Conservation (phyloP, 2,888 invertebrate species). For the Balanococcus diminutus region DNA sequence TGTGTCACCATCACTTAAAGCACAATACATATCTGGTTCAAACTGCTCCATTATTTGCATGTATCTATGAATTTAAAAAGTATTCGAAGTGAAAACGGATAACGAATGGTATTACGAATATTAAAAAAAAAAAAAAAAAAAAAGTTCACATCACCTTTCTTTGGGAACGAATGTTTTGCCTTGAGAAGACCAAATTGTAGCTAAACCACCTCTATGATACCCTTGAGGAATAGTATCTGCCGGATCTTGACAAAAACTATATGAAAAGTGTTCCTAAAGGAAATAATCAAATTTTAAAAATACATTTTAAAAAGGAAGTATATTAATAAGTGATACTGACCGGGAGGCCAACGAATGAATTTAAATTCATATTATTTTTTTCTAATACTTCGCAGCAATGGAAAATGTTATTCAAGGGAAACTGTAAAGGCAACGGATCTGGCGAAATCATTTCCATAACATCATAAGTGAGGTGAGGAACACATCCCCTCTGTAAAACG, state of each 20-base stretch:
- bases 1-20: constrained; percentile 79
- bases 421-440: constrained; percentile 70
- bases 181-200: constrained; percentile 79
- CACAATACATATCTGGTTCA: constrained; percentile 81
- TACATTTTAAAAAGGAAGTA: not conserved
- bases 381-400: constrained; percentile 71
- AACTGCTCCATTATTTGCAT: constrained; percentile 79
- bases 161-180: constrained; percentile 74
- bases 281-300: not conserved
- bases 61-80: constrained; percentile 65
- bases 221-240: constrained; percentile 71
- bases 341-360: constrained; percentile 72
- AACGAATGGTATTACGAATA: not conserved
- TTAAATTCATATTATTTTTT: constrained; percentile 70
- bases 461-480: constrained; percentile 81
- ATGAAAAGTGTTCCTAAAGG: constrained; percentile 64
- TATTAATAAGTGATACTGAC: constrained; percentile 59
- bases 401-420: constrained; percentile 74
- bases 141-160: constrained; percentile 61
- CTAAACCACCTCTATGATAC: constrained; percentile 72
- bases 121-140: constrained; percentile 7
- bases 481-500: constrained; percentile 72
- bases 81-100: not conserved
- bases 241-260: constrained; percentile 73
- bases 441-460: constrained; percentile 66